These are phyloP conservation scores for Porites australiensis DNA, from an alignment of 64 coral and sea anemone genomes.

Conservation along the genomic window DNA sequence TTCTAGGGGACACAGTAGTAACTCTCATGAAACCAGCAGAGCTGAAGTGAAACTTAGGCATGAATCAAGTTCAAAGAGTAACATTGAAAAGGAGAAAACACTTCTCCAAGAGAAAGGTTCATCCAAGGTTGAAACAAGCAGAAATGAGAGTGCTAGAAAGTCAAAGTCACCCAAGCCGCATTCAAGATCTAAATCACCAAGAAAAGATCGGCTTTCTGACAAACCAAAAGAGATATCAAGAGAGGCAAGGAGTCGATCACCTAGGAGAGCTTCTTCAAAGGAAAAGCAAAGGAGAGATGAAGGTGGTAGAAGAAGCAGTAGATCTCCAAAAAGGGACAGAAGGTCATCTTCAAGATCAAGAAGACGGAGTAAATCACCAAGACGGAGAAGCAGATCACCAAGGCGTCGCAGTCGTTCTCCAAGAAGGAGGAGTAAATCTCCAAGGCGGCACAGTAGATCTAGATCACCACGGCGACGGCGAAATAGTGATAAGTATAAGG, in stretches of 20 bases:
- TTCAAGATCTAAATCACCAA: slow-evolving; percentile 44
- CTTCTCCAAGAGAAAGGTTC: slow-evolving; percentile 44
- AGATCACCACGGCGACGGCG: slow-evolving; percentile 67
- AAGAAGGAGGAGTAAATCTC: slow-evolving; percentile 61
- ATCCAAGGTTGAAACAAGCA: slow-evolving; percentile 21
- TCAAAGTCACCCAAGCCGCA: neutral
- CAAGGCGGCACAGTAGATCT: slow-evolving; percentile 63
- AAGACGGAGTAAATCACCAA: slow-evolving; percentile 60
- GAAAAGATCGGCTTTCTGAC: slow-evolving; percentile 4
- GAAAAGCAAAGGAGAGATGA: slow-evolving; percentile 18
- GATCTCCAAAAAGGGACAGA: slow-evolving; percentile 21
- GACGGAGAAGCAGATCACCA: slow-evolving; percentile 74
- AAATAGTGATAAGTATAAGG: slow-evolving; percentile 78
- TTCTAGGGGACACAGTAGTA: slow-evolving; percentile 43
- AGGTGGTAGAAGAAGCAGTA: neutral
- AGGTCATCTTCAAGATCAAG: slow-evolving; percentile 36
- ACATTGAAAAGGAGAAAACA: slow-evolving; percentile 34
- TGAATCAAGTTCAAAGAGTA: slow-evolving; percentile 37
- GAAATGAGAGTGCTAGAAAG: slow-evolving; percentile 27
- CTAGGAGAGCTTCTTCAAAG: slow-evolving; percentile 44
- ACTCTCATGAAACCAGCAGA: slow-evolving; percentile 31
- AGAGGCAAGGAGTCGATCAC: slow-evolving; percentile 10
- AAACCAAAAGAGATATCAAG: slow-evolving; percentile 12
- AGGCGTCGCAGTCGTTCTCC: slow-evolving; percentile 63
- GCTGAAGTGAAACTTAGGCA: slow-evolving; percentile 37